These are phyloP conservation scores for Cygnus olor DNA, from an alignment of 2,797 vertebrate genomes.

Conservation along the genomic window DNA sequence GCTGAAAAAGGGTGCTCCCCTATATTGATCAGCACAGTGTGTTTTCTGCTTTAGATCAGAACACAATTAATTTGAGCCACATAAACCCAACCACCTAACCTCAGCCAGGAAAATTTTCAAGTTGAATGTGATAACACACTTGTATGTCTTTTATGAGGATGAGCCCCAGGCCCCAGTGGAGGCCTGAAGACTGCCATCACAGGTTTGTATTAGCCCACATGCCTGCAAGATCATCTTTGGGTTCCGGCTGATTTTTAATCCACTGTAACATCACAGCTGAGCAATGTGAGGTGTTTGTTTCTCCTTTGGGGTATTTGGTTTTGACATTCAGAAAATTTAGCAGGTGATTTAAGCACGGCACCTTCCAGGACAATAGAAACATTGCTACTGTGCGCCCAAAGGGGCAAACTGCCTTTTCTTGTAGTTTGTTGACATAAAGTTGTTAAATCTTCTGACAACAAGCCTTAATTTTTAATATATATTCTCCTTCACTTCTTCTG, in stretches of 20 bases:
- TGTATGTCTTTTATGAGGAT: background rate
- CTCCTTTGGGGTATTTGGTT: background rate
- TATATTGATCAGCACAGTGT: background rate
- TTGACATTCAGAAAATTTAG: background rate
- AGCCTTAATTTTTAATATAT: background rate
- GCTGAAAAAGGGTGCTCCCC: background rate
- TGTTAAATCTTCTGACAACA: background rate
- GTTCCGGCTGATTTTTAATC: constrained; percentile 13
- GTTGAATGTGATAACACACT: background rate
- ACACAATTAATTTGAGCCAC: background rate
- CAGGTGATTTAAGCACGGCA: background rate
- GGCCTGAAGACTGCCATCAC: background rate
- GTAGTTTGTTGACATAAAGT: background rate
- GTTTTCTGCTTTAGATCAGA: constrained; percentile 29
- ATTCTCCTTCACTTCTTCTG: background rate
- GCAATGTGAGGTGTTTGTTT: background rate
- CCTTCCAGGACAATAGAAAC: background rate
- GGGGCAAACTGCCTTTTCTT: background rate
- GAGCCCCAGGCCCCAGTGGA: background rate
- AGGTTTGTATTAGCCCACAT: background rate
- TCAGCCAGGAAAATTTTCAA: constrained; percentile 9
- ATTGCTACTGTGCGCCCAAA: background rate
- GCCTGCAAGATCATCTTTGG: background rate
- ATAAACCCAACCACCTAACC: background rate
- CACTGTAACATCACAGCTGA: background rate